Evolutionary conservation across 1,140 invertebrate species (phyloP).

Genomic region (Lanistes nyassanus): DNA sequence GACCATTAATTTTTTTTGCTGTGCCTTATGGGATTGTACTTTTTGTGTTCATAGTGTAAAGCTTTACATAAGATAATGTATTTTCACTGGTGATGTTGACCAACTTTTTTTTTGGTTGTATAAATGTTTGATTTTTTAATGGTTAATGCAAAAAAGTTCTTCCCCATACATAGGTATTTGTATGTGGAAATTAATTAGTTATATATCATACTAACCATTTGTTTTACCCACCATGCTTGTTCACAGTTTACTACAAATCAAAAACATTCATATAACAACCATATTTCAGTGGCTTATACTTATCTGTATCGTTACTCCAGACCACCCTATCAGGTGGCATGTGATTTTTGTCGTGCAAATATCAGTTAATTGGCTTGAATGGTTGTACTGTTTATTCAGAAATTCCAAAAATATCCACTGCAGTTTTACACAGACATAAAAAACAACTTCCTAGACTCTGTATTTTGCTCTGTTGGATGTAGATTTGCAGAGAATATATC

Average conservation of each 20-base stretch:
- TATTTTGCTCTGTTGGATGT: slow-evolving; percentile 3
- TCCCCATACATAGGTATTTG: slow-evolving; percentile 1
- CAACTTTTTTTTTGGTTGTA: slow-evolving; percentile 33
- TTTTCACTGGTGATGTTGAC: slow-evolving; percentile 44
- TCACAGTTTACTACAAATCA: slow-evolving; percentile 38
- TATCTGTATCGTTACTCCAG: neutral
- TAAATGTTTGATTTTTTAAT: slow-evolving; percentile 38
- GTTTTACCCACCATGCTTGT: slow-evolving; percentile 38
- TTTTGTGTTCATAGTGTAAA: slow-evolving; percentile 51
- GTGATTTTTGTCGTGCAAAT: slow-evolving; percentile 1
- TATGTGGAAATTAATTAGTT: slow-evolving; percentile 5
- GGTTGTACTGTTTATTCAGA: slow-evolving; percentile 8
- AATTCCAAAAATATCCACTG: slow-evolving; percentile 24
- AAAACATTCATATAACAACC: slow-evolving; percentile 12
- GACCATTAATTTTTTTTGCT: slow-evolving; percentile 46
- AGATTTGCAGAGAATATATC: too few species aligned
- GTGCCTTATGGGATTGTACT: slow-evolving; percentile 57
- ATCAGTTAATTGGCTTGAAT: slow-evolving; percentile 2
- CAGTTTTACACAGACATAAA: neutral
- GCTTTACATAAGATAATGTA: slow-evolving; percentile 51
- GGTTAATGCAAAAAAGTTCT: slow-evolving; percentile 20
- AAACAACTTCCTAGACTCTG: neutral
- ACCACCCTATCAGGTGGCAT: slow-evolving; percentile 2
- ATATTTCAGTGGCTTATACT: slow-evolving; percentile 20
- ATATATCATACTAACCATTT: neutral